Conservation (phyloP, 2,113 vertebrate genomes). For the Pseudorasbora parva region DNA sequence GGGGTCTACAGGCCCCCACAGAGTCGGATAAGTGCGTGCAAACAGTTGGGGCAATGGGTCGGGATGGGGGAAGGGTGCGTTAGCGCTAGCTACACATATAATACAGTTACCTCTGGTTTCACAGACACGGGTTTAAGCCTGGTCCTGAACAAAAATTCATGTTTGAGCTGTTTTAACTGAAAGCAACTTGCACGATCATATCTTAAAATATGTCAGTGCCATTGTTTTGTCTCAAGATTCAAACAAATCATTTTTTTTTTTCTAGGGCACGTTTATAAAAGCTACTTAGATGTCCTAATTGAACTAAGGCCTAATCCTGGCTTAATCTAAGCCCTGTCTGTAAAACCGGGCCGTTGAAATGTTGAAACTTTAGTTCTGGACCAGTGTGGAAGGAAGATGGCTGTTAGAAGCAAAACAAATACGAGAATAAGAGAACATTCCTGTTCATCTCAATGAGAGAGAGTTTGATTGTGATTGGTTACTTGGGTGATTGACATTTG, state of each 20-base stretch:
- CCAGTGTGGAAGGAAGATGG: not conserved
- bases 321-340: no score
- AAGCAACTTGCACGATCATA: no score
- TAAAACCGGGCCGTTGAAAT: conserved; percentile 44
- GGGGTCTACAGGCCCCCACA: conserved; percentile 28
- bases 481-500: not conserved
- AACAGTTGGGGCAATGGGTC: conserved; percentile 62
- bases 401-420: not conserved
- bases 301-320: no score
- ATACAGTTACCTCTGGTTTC: conserved; percentile 45
- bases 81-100: conserved; percentile 74
- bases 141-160: no score
- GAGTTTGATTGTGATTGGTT: not conserved
- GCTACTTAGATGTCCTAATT: no score
- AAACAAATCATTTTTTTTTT: no score
- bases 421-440: not conserved
- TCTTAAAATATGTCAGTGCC: no score
- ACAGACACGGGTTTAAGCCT: no score
- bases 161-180: no score
- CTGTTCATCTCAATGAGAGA: not conserved
- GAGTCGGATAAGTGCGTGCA: conserved; percentile 35
- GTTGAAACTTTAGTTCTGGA: conserved; percentile 46
- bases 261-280: no score
- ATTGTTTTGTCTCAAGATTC: no score
- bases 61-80: conserved; percentile 57